A percentile compares a stretch with the other conserved stretches of the same genome.
Conservation (phyloP, 2,797 vertebrate species). For the Ibycter americanus region DNA sequence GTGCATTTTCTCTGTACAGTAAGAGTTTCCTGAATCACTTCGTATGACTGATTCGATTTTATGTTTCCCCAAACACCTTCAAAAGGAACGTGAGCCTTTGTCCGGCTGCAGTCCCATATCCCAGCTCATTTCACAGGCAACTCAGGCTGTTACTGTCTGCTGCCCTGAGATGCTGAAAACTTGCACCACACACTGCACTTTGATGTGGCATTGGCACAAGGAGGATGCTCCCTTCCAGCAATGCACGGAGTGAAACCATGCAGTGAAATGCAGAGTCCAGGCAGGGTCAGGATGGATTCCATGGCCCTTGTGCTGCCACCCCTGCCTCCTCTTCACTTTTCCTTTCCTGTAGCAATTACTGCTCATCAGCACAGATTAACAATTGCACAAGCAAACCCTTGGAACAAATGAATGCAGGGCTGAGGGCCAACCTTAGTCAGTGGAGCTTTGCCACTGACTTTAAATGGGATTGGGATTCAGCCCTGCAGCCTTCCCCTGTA, state of each 20-base stretch:
- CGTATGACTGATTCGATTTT: neutral
- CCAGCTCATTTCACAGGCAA: neutral
- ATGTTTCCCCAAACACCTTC: neutral
- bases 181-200: neutral
- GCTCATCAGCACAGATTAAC: conserved; percentile 31
- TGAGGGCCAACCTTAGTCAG: conserved; percentile 9
- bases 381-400: conserved; percentile 18
- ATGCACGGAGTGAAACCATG: neutral
- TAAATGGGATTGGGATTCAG: conserved; percentile 30
- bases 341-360: conserved; percentile 38
- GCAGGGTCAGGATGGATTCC: neutral
- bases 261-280: neutral
- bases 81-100: neutral
- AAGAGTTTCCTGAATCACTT: neutral
- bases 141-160: neutral
- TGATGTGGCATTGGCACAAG: conserved; percentile 47
- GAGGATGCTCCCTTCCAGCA: conserved; percentile 26
- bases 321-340: neutral
- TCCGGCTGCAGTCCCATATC: neutral
- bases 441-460: neutral
- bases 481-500: conserved; percentile 24
- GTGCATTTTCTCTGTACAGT: neutral
- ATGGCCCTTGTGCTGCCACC: neutral
- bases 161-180: neutral
- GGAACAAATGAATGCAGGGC: conserved; percentile 25